Percentiles rank a stretch among this genome's conserved stretches.
Evolutionary conservation across 2,797 vertebrate species (phyloP).

Genomic region (Tympanoctomys barrerae): DNA sequence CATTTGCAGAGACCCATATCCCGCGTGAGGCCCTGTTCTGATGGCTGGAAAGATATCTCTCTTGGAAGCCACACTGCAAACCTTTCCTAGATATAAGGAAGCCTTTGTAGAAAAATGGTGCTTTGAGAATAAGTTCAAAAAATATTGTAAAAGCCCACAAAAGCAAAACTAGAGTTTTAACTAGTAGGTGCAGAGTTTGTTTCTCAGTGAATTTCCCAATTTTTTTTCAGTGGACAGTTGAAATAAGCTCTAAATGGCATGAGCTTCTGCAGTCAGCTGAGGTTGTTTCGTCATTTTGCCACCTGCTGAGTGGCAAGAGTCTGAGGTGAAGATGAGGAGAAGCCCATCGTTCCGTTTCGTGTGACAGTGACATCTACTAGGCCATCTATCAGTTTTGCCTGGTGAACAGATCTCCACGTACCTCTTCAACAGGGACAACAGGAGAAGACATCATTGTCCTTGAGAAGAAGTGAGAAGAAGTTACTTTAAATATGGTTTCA

Average conservation of each 20-base stretch:
- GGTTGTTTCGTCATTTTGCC: not conserved
- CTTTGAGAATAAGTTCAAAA: not conserved
- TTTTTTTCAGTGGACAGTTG: not conserved
- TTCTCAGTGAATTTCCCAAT: not conserved
- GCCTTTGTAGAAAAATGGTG: not conserved
- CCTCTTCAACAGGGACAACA: not conserved
- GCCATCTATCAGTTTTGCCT: not conserved
- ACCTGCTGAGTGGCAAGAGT: not conserved
- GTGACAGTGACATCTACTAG: conserved; percentile 38
- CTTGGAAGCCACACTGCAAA: not conserved
- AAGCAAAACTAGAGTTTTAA: not conserved
- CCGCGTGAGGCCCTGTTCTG: not conserved
- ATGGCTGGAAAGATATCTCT: too few relatives aligned
- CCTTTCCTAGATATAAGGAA: not conserved
- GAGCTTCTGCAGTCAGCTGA: not conserved
- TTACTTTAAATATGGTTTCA: conserved; percentile 49
- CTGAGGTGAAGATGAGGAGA: not conserved
- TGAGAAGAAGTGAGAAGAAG: conserved; percentile 67
- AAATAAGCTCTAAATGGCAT: not conserved
- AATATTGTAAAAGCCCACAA: not conserved
- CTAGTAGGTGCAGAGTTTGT: not conserved
- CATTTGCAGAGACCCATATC: not conserved
- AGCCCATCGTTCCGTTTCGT: not conserved
- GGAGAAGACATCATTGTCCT: conserved; percentile 45
- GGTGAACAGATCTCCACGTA: not conserved